Evolutionary conservation across 1,140 invertebrate species (phyloP).

Genomic region (Zophobas morio): DNA sequence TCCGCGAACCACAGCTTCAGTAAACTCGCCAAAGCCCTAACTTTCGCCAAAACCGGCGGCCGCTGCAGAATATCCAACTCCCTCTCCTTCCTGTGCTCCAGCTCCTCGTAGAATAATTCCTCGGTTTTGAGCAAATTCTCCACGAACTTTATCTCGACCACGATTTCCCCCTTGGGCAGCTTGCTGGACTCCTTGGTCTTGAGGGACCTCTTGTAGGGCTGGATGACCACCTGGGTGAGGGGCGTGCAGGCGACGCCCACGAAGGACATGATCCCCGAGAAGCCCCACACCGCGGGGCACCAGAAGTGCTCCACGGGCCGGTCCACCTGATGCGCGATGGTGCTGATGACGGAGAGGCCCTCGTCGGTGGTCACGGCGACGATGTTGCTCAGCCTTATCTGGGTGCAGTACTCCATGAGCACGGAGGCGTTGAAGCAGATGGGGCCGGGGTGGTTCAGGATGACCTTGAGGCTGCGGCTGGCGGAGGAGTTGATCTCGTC

Average conservation of each 20-base stretch:
- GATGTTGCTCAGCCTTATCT: constrained; percentile 67
- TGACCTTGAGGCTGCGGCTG: constrained; percentile 65
- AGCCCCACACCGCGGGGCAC: constrained; percentile 73
- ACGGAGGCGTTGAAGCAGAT: constrained; percentile 70
- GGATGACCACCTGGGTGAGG: constrained; percentile 67
- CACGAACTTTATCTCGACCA: constrained; percentile 68
- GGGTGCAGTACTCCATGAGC: constrained; percentile 65
- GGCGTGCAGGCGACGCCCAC: constrained; percentile 68
- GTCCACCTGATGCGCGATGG: constrained; percentile 66
- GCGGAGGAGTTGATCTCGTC: constrained; percentile 68
- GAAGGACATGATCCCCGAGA: constrained; percentile 70
- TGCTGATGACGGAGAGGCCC: constrained; percentile 66
- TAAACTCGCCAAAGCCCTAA: constrained; percentile 65
- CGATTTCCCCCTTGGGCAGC: constrained; percentile 67
- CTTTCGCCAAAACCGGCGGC: constrained; percentile 64
- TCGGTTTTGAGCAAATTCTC: constrained; percentile 67
- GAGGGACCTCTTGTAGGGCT: constrained; percentile 64
- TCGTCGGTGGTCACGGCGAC: constrained; percentile 70
- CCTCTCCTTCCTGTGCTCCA: constrained; percentile 2
- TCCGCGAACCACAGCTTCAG: constrained; percentile 68
- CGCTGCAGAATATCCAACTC: constrained; percentile 47
- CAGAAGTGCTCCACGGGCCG: constrained; percentile 68
- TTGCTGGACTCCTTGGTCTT: constrained; percentile 56
- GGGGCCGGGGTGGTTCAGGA: constrained; percentile 69
- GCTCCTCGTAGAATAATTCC: constrained; percentile 51